Conservation (phyloP, 2,888 invertebrate species). For the Argyresthia albistria region DNA sequence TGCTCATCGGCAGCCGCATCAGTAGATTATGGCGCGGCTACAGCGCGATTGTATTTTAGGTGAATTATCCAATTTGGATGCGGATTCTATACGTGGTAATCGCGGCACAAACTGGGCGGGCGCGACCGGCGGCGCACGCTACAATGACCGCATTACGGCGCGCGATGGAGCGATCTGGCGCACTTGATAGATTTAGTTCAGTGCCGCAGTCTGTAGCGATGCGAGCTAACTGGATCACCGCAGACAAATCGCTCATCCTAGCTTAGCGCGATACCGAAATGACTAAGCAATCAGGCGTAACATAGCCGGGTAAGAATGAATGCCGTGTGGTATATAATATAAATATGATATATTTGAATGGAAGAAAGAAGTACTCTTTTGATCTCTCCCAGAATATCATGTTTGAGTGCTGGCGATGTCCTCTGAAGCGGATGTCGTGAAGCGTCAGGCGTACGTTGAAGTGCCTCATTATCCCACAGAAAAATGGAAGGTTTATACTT, state of each 20-base stretch:
- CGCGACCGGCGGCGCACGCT: slow-evolving; percentile 30
- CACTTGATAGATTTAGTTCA: slow-evolving; percentile 66
- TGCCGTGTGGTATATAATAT: not conserved
- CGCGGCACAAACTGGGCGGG: slow-evolving; percentile 47
- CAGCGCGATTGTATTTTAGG: slow-evolving; percentile 75
- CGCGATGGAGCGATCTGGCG: slow-evolving; percentile 54
- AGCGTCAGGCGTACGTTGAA: not conserved
- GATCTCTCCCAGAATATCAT: not conserved
- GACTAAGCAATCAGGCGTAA: not conserved
- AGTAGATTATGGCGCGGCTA: slow-evolving; percentile 67
- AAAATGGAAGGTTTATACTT: not conserved
- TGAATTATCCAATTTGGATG: slow-evolving; percentile 76
- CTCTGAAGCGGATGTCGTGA: not conserved
- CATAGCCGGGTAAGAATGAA: not conserved
- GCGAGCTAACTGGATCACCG: slow-evolving; percentile 62
- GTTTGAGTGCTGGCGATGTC: not conserved
- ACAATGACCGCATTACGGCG: slow-evolving; percentile 54
- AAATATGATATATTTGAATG: not conserved
- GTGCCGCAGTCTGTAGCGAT: slow-evolving; percentile 46
- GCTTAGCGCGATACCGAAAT: not conserved
- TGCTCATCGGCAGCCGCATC: slow-evolving; percentile 68
- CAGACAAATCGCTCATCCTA: slow-evolving; percentile 25
- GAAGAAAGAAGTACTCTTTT: not conserved
- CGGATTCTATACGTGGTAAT: slow-evolving; percentile 71
- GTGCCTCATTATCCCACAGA: slow-evolving; percentile 2